Evolutionary conservation across 2,888 invertebrate species (phyloP), one percentile per base, ranked within the genome.

Genomic region (Apodemia zela): DNA sequence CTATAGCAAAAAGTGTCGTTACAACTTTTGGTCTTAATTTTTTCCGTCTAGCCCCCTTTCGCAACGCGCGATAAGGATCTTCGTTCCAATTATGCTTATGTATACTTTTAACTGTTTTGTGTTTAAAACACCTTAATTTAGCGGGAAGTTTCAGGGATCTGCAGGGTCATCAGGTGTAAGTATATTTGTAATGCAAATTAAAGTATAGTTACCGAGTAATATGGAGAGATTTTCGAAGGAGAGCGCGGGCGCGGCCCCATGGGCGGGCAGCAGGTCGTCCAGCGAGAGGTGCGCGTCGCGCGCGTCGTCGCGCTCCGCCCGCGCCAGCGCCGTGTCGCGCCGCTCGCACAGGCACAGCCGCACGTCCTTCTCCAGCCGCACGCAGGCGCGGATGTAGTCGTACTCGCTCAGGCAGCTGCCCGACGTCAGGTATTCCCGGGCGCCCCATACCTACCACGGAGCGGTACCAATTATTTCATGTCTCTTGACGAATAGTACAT

Each of bases 351-450:
- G 80, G 61, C 93, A 94, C 67, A 97, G 81, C 47, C 94, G 91
- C 2, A 98, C 96, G 84, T 98, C 98, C 78, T 96, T 95, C 80
- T 98, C 98, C 75, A 98, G 86, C 77, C 98, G 98, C 65, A 98
- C 95, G 81, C 98, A 98, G 75, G 96, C 95, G 75, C 98, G 97
- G 63, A 98, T 96, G 80, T 98, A 98, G 81, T 98, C 97, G 82
- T 98, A 97, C 80, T 98, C 97, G 67, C 96, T 95, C 42, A 99
- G 93, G 13, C 94, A 93, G 45, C 97, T 96, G 62, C 97, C 96
- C 15, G 96, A 95, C 0, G 96, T 95, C 45, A 99, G 86, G 89
- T 98, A 99, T 85, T 98, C 98, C 62, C 96, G 94, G 65, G 97
- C 93, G 18, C 98, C 98, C 93, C 95, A 95, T 62, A 98, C 97